Percentiles rank a stretch among this genome's conserved stretches.
Conservation (phyloP, 2,113 vertebrate genomes). For the Speoplatyrhinus poulsoni region DNA sequence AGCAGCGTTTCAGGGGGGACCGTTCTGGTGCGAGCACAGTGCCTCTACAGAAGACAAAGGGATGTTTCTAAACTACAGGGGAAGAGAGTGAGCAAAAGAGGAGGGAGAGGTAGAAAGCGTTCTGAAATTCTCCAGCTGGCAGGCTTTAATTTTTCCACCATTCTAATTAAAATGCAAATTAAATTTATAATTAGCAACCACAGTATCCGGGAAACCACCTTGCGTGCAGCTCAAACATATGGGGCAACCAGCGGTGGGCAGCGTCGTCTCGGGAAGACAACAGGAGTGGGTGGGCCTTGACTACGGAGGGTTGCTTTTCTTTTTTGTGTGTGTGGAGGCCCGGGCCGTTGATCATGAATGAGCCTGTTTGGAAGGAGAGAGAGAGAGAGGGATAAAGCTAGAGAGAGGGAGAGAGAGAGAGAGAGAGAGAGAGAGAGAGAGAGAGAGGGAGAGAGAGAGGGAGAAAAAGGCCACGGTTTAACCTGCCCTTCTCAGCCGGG, state of each 20-base stretch:
- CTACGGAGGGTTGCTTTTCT: constrained; percentile 31
- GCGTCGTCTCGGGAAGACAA: constrained; percentile 65
- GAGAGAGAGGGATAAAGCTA: no score
- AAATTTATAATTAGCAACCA: constrained; percentile 99
- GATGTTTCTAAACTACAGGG: constrained; percentile 81
- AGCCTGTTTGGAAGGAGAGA: no score
- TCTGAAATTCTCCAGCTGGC: constrained; percentile 99
- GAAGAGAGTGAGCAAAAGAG: constrained; percentile 50
- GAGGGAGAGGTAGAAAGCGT: constrained; percentile 77
- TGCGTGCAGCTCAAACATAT: constrained; percentile 94
- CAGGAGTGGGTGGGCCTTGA: constrained; percentile 65
- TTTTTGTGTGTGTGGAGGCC: constrained; percentile 48
- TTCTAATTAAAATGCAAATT: constrained; percentile 99
- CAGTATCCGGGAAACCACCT: constrained; percentile 98
- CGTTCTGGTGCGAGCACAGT: constrained; percentile 71
- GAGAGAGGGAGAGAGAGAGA: no score
- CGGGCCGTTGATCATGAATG: background rate
- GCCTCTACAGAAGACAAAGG: constrained; percentile 73
- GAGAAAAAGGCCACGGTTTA: constrained; percentile 9
- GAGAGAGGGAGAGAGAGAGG: no score
- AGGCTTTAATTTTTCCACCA: constrained; percentile 98
- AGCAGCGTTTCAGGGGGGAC: constrained; percentile 72
- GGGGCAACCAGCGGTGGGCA: constrained; percentile 83
- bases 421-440: no score
- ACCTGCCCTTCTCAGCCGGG: constrained; percentile 61